Evolutionary conservation across 2,113 vertebrate species (phyloP).

Genomic region (Nanger granti): DNA sequence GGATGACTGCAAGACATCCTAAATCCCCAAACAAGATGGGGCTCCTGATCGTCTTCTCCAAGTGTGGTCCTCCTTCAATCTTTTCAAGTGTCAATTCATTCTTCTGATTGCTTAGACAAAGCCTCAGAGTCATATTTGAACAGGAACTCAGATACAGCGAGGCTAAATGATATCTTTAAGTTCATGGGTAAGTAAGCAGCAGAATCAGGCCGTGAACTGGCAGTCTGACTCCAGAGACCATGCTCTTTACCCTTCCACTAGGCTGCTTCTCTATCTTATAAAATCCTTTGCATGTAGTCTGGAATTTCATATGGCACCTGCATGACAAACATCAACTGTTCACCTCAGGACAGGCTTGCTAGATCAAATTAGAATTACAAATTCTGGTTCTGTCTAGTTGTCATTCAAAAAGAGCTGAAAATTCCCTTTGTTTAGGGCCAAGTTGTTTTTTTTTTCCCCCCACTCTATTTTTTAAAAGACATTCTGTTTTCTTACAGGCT

Average conservation of each 20-base stretch:
- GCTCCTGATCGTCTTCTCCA: neutral
- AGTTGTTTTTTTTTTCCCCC: neutral
- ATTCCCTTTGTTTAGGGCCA: neutral
- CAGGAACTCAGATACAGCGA: neutral
- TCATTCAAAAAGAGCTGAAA: neutral
- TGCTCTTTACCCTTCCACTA: neutral
- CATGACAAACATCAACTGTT: neutral
- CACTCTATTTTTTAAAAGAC: neutral
- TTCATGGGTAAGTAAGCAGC: neutral
- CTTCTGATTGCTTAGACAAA: neutral
- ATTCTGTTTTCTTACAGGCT: neutral
- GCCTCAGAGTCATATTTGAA: neutral
- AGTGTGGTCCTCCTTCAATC: neutral
- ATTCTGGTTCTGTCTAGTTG: neutral
- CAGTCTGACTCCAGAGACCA: neutral
- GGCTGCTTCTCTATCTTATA: neutral
- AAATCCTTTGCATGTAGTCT: neutral
- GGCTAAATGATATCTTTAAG: neutral
- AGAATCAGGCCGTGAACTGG: neutral
- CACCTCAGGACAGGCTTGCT: neutral
- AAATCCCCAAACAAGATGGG: neutral
- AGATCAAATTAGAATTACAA: neutral
- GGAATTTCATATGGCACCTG: neutral
- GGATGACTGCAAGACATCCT: neutral
- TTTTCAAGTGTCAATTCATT: neutral